Base-by-base conservation (phyloP, 1,140 invertebrate species). In the Panulirus ornatus region DNA sequence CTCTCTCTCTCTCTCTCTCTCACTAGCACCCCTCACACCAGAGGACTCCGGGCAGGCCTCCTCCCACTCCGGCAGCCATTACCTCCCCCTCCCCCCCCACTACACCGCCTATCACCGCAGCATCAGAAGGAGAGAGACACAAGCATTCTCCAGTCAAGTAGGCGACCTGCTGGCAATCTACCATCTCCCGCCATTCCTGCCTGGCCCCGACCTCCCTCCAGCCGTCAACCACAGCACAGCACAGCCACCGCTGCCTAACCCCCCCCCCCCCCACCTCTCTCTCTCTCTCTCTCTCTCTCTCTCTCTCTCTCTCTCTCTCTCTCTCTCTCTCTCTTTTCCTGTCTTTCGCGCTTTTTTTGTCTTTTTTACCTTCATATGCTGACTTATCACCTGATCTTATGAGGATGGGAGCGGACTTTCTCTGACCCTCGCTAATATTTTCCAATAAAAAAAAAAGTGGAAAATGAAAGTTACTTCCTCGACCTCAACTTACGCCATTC, bases 101-200 rank as follows among this genome's bases (percentile, higher is more conserved):
- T 44, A 44, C 78, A 30, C 47, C 78, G 22, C 47, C 78, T 81
- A 30, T 51, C 78, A 47, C 78, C 19, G 70, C 70, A 34, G 36
- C 70, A 73, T 73, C 70, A 73, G 70, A n/a, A n/a, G n/a, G 2
- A 73, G 70, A 38, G 42, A 38, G 70, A 73, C 34, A n/a, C 70
- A 73, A 73, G 70, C 70, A 73, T 73, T 73, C 70, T 73, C 70
- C 70, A 76, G 36, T 76, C 73, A 76, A 76, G 73, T 76, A 38
- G 73, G 73, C 73, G 73, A 42, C 73, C 38, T 42, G 73, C 73
- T 40, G 36, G 36, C 73, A 76, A 76, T 76, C 47, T 58, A 27
- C 47, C 47, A 38, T 58, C 47, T 63, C 47, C 44, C 38, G 30
- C 47, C 79, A 8, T 47, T 22, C n/a, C 44, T 47, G 44, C 44